phyloP scores from a whole-genome alignment of 2,888 invertebrate species.

The Lasioglossum villosulum region DNA sequence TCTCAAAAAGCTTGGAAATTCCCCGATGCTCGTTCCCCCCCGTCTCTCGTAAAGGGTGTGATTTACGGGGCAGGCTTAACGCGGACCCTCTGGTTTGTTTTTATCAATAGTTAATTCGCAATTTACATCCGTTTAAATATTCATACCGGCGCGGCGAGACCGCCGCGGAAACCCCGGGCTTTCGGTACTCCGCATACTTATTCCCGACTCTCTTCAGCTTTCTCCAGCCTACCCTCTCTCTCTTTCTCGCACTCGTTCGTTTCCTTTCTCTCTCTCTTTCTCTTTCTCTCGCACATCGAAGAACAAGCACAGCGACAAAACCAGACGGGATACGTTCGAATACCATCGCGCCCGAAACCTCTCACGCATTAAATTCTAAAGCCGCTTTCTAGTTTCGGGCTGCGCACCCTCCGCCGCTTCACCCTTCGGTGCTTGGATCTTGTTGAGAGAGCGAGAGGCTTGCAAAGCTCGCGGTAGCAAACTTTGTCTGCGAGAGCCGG shows the following conservation, averaged over 20 bases:
- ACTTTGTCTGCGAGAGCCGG: not conserved
- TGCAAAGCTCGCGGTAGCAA: conserved; percentile 7
- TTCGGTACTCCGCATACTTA: conserved; percentile 74
- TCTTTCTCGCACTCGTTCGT: conserved; percentile 27
- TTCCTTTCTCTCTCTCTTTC: conserved; percentile 27
- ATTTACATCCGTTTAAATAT: conserved; percentile 80
- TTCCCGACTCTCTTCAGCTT: conserved; percentile 52
- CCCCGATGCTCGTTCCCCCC: not conserved
- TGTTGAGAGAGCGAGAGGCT: not conserved
- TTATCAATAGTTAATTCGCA: conserved; percentile 80
- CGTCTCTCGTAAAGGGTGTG: conserved; percentile 59
- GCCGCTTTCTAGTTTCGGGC: conserved; percentile 73
- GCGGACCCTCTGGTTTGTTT: conserved; percentile 76
- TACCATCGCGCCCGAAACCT: conserved; percentile 72
- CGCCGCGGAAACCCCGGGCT: conserved; percentile 69
- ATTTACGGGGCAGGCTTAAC: conserved; percentile 75
- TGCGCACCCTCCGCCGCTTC: conserved; percentile 48
- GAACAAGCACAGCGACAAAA: conserved; percentile 56
- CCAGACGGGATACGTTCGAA: conserved; percentile 66
- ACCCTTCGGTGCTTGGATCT: conserved; percentile 35
- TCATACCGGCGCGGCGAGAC: conserved; percentile 68
- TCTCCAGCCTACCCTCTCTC: conserved; percentile 31
- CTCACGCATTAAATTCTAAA: conserved; percentile 77
- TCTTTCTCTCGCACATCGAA: conserved; percentile 7
- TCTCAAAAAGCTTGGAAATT: conserved; percentile 18